Evolutionary conservation across 2,888 invertebrate species (phyloP), one percentile per base, ranked within the genome.

Genomic region (Escarpia spicata): DNA sequence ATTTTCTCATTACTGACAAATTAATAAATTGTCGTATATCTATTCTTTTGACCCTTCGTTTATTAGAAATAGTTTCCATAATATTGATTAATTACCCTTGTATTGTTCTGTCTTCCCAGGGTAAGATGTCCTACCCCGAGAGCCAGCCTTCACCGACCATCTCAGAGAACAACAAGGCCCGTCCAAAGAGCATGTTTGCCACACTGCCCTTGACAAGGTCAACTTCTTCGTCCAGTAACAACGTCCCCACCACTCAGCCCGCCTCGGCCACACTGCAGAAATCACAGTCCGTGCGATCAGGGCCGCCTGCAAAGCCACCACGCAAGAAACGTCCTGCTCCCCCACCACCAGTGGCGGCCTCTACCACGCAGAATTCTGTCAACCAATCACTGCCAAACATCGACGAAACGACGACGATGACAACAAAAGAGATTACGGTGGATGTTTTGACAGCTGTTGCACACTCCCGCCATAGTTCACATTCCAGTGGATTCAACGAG

Each of bases 271-370:
- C 95, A 91, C 94, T 95, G 91, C 95, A 95, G 90, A 94, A 75
- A 26, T 75, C 75, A 75, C 75, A 75, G 75, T 75, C 75, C 26
- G 94, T 92, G 93, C 43, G 43, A 26, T 15, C 43, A n/a, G 91
- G 37, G 26, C 44, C 52, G 10, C 94, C 94, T 43, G 96, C 93
- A 93, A 94, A 95, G 94, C 93, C 94, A 93, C 93, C 93, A 26
- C 93, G 94, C 89, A 95, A 96, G 94, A 95, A 95, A 93, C 94
- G 95, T 91, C 95, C 93, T 91, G 97, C 95, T 95, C 97, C 95
- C 6, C 91, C 92, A 96, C 95, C 95, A 0, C 96, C 96, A 4
- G 95, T 96, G 91, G 94, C 94, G 9, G 94, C 94, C 92, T 75
- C 75, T 75, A 75, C 15, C 75, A 75, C 3, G 75, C 75, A 75